These are phyloP conservation scores for Oreochromis spilurus DNA, from an alignment of 2,113 vertebrate genomes.

Conservation along the genomic window DNA sequence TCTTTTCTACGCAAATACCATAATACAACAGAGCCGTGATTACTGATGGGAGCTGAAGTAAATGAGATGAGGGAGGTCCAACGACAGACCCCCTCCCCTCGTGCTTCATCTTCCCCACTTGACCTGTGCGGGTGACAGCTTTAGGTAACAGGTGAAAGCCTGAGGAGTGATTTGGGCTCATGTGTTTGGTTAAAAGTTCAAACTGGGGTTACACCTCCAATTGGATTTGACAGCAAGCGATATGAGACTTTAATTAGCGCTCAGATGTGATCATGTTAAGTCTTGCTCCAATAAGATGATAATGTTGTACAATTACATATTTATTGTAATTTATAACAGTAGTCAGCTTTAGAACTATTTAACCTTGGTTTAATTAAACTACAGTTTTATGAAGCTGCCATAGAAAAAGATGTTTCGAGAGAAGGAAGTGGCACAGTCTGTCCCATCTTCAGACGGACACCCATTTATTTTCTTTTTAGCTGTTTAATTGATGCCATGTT, in stretches of 20 bases:
- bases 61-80: not conserved
- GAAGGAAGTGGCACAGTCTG: not conserved
- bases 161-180: not conserved
- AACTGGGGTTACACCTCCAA: not conserved
- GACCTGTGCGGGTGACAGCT: not conserved
- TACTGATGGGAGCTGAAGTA: conserved; percentile 12
- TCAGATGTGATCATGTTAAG: not conserved
- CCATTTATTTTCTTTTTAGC: not conserved
- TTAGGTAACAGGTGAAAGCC: not conserved
- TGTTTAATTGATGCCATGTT: not conserved
- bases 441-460: not conserved
- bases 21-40: conserved; percentile 26
- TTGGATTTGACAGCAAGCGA: conserved; percentile 11
- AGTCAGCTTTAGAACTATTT: not conserved
- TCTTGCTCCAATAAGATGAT: not conserved
- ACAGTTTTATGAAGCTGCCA: not conserved
- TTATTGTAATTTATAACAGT: not conserved
- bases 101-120: not conserved
- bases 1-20: conserved; percentile 36
- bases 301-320: not conserved
- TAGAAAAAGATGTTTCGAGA: not conserved
- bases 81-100: not conserved
- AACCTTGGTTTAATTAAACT: not conserved
- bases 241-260: conserved; percentile 11
- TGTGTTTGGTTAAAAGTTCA: conserved; percentile 11